These are phyloP conservation scores for Patella depressa DNA, from an alignment of 2,888 invertebrate species.

Conservation along the genomic window DNA sequence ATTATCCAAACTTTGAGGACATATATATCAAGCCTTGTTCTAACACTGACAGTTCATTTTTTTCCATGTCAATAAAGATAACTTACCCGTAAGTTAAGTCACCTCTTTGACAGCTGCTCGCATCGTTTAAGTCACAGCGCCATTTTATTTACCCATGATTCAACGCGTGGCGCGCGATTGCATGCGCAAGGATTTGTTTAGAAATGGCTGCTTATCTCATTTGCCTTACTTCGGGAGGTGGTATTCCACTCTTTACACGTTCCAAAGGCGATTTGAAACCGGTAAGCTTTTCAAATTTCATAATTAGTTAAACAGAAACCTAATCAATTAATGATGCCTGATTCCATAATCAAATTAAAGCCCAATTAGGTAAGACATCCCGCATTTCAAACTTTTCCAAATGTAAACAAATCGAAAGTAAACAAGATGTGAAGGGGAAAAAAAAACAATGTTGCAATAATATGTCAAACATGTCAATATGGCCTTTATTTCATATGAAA, in stretches of 20 bases:
- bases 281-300: conserved; percentile 49
- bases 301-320: background rate
- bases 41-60: background rate
- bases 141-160: conserved; percentile 48
- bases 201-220: conserved; percentile 84
- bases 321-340: too few species aligned
- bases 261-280: conserved; percentile 84
- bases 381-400: background rate
- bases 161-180: conserved; percentile 25
- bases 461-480: too few species aligned
- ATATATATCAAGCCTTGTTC: too few species aligned
- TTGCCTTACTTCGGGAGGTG: conserved; percentile 87
- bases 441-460: too few species aligned
- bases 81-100: conserved; percentile 29
- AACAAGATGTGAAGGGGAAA: background rate
- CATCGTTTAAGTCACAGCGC: conserved; percentile 45
- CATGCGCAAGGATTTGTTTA: conserved; percentile 47
- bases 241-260: conserved; percentile 88
- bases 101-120: conserved; percentile 43
- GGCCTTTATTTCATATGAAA: too few species aligned
- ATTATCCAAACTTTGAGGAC: too few species aligned
- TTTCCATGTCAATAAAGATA: conserved; percentile 2
- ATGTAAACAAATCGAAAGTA: conserved; percentile 13
- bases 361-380: background rate
- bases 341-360: background rate